Conservation (phyloP, 2,113 vertebrate species). For the Scatophagus argus region DNA sequence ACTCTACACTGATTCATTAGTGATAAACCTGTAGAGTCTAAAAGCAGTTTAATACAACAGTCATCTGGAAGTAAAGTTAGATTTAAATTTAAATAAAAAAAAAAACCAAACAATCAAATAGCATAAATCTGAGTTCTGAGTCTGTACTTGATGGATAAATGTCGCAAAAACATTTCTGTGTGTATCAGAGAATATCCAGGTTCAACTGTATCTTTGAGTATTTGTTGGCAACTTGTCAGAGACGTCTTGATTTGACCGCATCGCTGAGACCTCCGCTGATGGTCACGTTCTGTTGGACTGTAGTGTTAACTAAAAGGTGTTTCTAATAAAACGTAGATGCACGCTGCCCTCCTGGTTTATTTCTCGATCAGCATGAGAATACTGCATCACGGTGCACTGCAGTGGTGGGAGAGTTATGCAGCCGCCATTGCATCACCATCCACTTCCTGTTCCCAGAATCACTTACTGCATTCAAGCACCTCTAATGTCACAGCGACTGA, state of each 20-base stretch:
- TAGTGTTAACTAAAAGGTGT: background rate
- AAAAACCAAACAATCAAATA: background rate
- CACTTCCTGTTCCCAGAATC: constrained; percentile 23
- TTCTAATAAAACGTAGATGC: too few species aligned
- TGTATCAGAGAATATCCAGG: background rate
- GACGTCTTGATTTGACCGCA: background rate
- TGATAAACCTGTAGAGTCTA: background rate
- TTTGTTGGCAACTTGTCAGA: background rate
- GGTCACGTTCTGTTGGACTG: background rate
- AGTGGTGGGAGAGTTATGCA: constrained; percentile 42
- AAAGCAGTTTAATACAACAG: background rate
- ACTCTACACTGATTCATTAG: too few species aligned
- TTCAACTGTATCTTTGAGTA: background rate
- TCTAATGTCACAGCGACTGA: constrained; percentile 26
- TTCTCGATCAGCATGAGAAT: background rate
- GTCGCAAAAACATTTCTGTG: background rate
- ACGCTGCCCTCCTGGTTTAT: too few species aligned
- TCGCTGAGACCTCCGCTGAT: background rate
- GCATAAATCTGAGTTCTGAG: background rate
- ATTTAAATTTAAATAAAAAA: too few species aligned
- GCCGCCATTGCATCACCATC: constrained; percentile 38
- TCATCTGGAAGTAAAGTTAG: too few species aligned
- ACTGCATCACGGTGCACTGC: constrained; percentile 32
- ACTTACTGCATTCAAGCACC: constrained; percentile 34
- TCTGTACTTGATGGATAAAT: background rate